Evolutionary conservation across 1,140 invertebrate genomes (phyloP).

Genomic region (Homarus americanus): DNA sequence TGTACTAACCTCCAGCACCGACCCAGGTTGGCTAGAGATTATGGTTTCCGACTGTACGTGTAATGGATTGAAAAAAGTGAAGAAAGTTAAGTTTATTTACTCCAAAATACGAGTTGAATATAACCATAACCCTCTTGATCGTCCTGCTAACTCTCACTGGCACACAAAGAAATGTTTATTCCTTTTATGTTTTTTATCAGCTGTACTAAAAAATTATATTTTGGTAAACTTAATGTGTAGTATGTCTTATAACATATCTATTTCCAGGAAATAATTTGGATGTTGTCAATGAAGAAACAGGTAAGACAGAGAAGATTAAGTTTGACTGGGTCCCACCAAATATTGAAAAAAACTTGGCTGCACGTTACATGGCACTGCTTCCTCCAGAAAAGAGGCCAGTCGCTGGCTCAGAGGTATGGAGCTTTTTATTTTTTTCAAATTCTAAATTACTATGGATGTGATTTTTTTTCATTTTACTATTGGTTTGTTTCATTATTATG

Average conservation of each 20-base stretch:
- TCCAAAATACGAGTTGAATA: too few relatives aligned
- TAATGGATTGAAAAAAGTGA: too few relatives aligned
- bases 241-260: neutral
- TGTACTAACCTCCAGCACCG: too few relatives aligned
- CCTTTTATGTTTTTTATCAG: too few relatives aligned
- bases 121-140: too few relatives aligned
- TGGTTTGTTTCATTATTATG: neutral
- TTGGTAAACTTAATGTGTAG: too few relatives aligned
- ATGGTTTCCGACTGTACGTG: too few relatives aligned
- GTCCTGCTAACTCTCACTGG: too few relatives aligned
- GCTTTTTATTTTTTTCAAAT: neutral
- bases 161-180: too few relatives aligned
- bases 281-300: conserved; percentile 67
- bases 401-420: conserved; percentile 69
- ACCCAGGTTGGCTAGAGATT: too few relatives aligned
- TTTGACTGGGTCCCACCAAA: conserved; percentile 75
- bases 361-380: conserved; percentile 73
- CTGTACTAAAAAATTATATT: too few relatives aligned
- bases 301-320: conserved; percentile 58
- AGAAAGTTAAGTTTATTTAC: too few relatives aligned
- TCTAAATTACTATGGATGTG: neutral
- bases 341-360: conserved; percentile 58
- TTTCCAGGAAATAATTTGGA: conserved; percentile 64
- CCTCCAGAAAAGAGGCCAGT: conserved; percentile 72
- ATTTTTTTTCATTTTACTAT: neutral